phyloP scores from a whole-genome alignment of 2,888 invertebrate species.

The Cerceris ruficornis region DNA sequence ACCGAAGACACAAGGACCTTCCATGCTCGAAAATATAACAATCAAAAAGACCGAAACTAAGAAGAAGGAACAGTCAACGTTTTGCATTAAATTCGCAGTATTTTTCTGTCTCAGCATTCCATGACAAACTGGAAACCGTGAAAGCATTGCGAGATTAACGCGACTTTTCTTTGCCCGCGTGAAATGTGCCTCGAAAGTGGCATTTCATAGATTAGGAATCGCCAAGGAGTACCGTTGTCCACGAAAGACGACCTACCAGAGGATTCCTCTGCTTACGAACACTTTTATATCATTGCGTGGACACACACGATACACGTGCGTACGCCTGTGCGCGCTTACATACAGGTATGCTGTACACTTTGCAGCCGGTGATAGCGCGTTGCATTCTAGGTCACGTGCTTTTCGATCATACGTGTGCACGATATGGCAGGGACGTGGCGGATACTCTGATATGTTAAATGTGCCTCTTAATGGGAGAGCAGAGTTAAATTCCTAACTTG shows the following conservation, averaged over 20 bases:
- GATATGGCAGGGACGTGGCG: slow-evolving; percentile 30
- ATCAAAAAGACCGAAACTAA: too few species aligned
- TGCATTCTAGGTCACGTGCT: slow-evolving; percentile 75
- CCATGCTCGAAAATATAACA: not conserved
- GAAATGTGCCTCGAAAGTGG: slow-evolving; percentile 59
- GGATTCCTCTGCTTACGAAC: not conserved
- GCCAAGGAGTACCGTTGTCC: slow-evolving; percentile 61
- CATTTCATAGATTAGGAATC: slow-evolving; percentile 61
- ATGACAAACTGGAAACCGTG: slow-evolving; percentile 25
- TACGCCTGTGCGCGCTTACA: slow-evolving; percentile 3
- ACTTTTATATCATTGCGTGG: not conserved
- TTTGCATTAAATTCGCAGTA: too few species aligned
- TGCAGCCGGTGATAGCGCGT: slow-evolving; percentile 62
- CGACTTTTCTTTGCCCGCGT: slow-evolving; percentile 48
- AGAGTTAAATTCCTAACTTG: too few species aligned
- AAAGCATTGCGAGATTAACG: slow-evolving; percentile 37
- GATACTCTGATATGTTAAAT: not conserved
- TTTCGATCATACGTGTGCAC: slow-evolving; percentile 58
- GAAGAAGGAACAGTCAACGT: too few species aligned
- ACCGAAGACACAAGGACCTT: not conserved
- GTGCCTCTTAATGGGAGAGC: too few species aligned
- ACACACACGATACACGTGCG: not conserved
- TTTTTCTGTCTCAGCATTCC: not conserved
- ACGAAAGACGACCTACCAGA: slow-evolving; percentile 37
- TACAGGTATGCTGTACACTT: slow-evolving; percentile 25